Evolutionary conservation across 2,888 invertebrate genomes (phyloP), one percentile per base, ranked within the genome.

Genomic region (Fissipunctia ypsillon): DNA sequence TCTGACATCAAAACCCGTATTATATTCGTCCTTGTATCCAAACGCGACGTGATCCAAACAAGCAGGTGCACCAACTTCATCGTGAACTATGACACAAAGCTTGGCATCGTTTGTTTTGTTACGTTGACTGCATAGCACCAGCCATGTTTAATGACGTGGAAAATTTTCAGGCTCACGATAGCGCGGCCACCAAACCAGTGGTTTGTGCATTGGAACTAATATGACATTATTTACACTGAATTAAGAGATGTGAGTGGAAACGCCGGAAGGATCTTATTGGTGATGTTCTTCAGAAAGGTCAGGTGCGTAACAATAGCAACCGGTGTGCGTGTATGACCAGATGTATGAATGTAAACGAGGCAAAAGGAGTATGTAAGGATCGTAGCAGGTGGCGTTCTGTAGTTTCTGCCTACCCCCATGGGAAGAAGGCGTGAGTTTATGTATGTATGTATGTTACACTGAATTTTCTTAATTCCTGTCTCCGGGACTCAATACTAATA

Each of bases 81-180:
- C 80, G 80, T 80, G 83, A 89, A 88, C 85, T 90, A 90, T 90
- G 90, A 91, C 89, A 90, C 89, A 89, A 89, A 90, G 87, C 89
- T 86, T 74, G 86, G 81, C 73, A 68, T 81, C 77, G 80, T 84
- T 87, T 89, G 88, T 88, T 89, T 87, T 85, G 83, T 85, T 88
- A 87, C 82, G 82, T 86, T 88, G 78, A 80, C 83, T 84, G 71
- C 79, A 77, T 80, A 85, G 77, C 76, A 83, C 81, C 87, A 78
- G 80, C 81, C 75, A 77, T 75, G 90, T 88, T 93, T 94, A 95
- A 95, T 95, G 94, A 92, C 89, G 90, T 90, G 89, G 93, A 93
- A 94, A 95, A 94, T 94, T 92, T 89, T 79, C 85, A 81, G 88
- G 89, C 90, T 89, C 88, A 85, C 84, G 83, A 84, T 86, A 83